Evolutionary conservation across 2,797 vertebrate genomes (phyloP), one percentile per base, ranked within the genome.

Genomic region (Clamator glandarius): DNA sequence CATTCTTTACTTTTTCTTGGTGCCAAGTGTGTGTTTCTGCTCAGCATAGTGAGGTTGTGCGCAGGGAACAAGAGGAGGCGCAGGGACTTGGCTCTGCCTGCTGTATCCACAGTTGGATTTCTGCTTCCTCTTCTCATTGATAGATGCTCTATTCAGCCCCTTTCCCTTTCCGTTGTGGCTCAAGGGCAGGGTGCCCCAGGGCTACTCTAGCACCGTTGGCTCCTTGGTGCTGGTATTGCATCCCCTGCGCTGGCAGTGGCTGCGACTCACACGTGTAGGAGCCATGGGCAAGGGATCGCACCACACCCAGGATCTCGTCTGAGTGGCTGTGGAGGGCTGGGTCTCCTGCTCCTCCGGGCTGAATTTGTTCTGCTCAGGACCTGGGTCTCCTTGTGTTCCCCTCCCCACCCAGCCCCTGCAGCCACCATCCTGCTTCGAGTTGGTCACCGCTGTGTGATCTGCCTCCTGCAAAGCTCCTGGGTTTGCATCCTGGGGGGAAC

Each of bases 1-100:
- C 11, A 3, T 94, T 94, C 74, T 72, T 93, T 84, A 87, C 68
- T 64, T 88, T 82, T 74, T 89, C 51, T 51, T 92, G 52, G 44
- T 77, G 33, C 48, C 42, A 4, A 72, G 48, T 20, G 10, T 20
- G 10, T 42, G 42, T 42, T 42, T 62, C 0, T 2, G 0, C 24
- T 76, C 51, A 20, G 51, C 12, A 9, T 20, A 31, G 42, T 7
- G 66, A 84, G 73, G 28, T 26, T 55, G 26, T 69, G 26, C 64
- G 39, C 41, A 39, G 16, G 72, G 78, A 94, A 29, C 33, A 63
- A 80, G 92, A 87, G 52, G 61, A 82, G 59, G n/a, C 87, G 54
- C 91, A 87, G 82, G 68, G 68, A 64, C 54, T 72, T 42, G 61
- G 20, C 26, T 85, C 57, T 20, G 11, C 42, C 74, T 0, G 0